These are phyloP conservation scores for Spea hammondii DNA, from an alignment of 2,797 vertebrate genomes.

Conservation along the genomic window DNA sequence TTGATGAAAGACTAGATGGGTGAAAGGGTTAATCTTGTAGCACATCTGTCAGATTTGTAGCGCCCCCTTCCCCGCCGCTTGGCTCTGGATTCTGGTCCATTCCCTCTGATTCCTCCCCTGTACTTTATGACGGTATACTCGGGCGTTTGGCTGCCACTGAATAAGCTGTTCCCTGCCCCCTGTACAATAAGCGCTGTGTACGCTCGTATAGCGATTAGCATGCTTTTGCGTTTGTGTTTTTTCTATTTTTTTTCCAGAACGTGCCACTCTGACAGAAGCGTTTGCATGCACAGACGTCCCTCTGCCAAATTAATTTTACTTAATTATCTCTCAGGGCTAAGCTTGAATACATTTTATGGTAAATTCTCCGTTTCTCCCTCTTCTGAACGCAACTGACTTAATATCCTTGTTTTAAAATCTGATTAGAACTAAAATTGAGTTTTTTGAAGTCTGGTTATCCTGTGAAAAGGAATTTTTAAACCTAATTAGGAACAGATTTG, in stretches of 20 bases:
- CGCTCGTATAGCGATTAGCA: conserved; percentile 57
- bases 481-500: conserved; percentile 82
- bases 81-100: not conserved
- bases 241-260: conserved; percentile 12
- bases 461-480: conserved; percentile 84
- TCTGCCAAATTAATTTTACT: conserved; percentile 82
- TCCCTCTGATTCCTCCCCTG: not conserved
- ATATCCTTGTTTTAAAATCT: conserved; percentile 80
- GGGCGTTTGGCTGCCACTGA: conserved; percentile 26
- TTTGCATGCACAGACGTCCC: conserved; percentile 70
- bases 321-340: conserved; percentile 79
- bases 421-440: conserved; percentile 81
- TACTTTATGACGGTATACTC: conserved; percentile 13
- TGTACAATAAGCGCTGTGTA: conserved; percentile 55
- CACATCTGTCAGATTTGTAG: not conserved
- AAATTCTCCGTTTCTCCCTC: conserved; percentile 73
- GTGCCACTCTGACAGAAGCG: conserved; percentile 59
- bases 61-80: not conserved
- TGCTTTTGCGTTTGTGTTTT: conserved; percentile 64
- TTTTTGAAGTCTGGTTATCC: conserved; percentile 83
- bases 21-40: not conserved
- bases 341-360: conserved; percentile 78
- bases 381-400: conserved; percentile 74
- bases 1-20: no score
- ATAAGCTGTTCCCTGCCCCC: conserved; percentile 45